Conservation (phyloP, 2,797 vertebrate genomes). For the Microctenopoma lineatum region DNA sequence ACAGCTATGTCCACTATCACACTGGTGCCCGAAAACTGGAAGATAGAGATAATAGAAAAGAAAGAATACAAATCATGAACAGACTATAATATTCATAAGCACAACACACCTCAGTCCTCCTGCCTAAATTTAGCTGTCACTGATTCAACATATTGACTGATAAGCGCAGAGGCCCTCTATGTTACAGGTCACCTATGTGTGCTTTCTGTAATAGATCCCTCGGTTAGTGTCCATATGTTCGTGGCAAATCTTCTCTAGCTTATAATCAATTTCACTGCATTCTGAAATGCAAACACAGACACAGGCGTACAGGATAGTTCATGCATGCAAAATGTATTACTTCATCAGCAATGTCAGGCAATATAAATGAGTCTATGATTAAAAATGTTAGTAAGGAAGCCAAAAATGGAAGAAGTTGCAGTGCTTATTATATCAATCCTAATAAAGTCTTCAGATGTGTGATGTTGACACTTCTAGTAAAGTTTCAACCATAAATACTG, state of each 20-base stretch:
- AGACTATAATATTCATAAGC: background rate
- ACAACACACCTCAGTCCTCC: background rate
- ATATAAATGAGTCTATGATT: too few relatives aligned
- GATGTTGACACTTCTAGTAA: too few relatives aligned
- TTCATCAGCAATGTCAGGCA: too few relatives aligned
- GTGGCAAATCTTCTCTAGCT: conserved; percentile 48
- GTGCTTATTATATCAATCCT: too few relatives aligned
- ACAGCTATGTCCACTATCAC: conserved; percentile 94
- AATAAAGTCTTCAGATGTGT: too few relatives aligned
- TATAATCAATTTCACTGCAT: conserved; percentile 22
- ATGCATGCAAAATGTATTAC: too few relatives aligned
- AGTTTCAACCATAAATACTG: too few relatives aligned
- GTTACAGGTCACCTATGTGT: conserved; percentile 52
- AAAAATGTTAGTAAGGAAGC: too few relatives aligned
- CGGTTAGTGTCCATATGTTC: conserved; percentile 49
- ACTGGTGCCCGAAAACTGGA: conserved; percentile 90
- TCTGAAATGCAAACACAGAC: too few relatives aligned
- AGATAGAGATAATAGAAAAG: background rate
- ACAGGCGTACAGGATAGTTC: too few relatives aligned
- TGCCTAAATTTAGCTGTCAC: conserved; percentile 16
- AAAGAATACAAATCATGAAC: background rate
- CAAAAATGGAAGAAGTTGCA: too few relatives aligned
- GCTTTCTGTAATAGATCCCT: conserved; percentile 35
- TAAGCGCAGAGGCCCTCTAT: conserved; percentile 25
- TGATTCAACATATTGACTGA: conserved; percentile 32